Evolutionary conservation across 2,113 vertebrate species (phyloP).

Genomic region (Phaetusa simplex): DNA sequence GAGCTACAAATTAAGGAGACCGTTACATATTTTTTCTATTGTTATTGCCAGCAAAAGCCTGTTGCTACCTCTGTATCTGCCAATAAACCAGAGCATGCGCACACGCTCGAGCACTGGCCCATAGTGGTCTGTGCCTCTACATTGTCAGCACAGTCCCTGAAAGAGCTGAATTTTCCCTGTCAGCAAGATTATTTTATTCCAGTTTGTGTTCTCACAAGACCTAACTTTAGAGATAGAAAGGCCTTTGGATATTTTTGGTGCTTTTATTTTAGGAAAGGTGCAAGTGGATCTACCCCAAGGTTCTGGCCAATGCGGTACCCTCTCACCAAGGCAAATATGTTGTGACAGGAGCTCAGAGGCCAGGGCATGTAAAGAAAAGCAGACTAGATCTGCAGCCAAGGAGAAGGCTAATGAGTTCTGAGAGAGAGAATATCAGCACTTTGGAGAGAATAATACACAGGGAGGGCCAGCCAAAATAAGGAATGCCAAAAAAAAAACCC

Average conservation of each 20-base stretch:
- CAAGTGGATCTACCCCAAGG: background rate
- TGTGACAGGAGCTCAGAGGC: background rate
- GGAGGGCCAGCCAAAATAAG: background rate
- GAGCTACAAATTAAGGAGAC: background rate
- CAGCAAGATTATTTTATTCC: background rate
- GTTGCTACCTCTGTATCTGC: background rate
- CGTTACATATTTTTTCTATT: background rate
- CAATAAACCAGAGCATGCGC: background rate
- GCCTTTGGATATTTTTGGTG: background rate
- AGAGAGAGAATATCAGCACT: background rate
- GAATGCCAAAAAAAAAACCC: background rate
- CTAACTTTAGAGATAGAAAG: background rate
- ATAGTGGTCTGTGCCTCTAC: background rate
- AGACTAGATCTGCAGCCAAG: background rate
- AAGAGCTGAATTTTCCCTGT: background rate
- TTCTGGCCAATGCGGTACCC: background rate
- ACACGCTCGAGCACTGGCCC: background rate
- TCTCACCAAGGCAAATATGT: background rate
- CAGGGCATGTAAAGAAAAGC: background rate
- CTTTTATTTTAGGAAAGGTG: background rate
- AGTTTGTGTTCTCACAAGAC: accelerated
- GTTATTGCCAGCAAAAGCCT: background rate
- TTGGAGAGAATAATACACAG: background rate
- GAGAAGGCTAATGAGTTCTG: background rate
- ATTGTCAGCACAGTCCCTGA: background rate